Percentiles rank a stretch among this genome's conserved stretches.
phyloP scores from a whole-genome alignment of 2,888 invertebrate species.

The Tenthredo amoena region DNA sequence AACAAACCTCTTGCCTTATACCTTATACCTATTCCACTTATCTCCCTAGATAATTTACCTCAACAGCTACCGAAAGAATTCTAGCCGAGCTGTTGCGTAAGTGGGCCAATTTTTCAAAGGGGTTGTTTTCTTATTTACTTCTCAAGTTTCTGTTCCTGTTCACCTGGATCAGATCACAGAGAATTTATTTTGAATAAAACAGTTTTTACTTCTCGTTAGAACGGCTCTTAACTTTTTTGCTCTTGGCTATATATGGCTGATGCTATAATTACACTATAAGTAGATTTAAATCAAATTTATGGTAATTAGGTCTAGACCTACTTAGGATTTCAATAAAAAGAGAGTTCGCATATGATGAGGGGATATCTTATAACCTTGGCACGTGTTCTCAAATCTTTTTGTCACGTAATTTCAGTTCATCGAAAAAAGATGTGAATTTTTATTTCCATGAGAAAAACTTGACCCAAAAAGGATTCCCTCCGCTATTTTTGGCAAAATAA shows the following conservation, averaged over 20 bases:
- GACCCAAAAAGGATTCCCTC: neutral
- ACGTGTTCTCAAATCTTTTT: neutral
- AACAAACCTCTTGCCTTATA: neutral
- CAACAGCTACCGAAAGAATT: constrained; percentile 6
- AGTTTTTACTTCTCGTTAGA: neutral
- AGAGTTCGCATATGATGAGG: neutral
- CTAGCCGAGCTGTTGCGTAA: neutral
- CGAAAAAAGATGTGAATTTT: neutral
- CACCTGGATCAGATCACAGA: neutral
- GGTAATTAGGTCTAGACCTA: neutral
- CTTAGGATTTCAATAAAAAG: neutral
- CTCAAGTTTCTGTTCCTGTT: neutral
- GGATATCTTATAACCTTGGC: neutral
- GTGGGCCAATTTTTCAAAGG: constrained; percentile 6
- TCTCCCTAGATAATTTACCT: constrained; percentile 45
- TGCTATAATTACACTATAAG: neutral
- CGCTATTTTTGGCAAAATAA: neutral
- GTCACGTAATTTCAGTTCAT: neutral
- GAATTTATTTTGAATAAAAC: neutral
- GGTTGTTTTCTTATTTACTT: constrained; percentile 19
- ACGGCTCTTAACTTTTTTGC: neutral
- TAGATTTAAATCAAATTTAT: constrained; percentile 13
- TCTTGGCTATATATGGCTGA: neutral
- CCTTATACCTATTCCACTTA: neutral
- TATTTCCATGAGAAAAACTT: neutral